phyloP scores from a whole-genome alignment of 2,797 vertebrate species.

The Poeciliopsis paucimaculata region DNA sequence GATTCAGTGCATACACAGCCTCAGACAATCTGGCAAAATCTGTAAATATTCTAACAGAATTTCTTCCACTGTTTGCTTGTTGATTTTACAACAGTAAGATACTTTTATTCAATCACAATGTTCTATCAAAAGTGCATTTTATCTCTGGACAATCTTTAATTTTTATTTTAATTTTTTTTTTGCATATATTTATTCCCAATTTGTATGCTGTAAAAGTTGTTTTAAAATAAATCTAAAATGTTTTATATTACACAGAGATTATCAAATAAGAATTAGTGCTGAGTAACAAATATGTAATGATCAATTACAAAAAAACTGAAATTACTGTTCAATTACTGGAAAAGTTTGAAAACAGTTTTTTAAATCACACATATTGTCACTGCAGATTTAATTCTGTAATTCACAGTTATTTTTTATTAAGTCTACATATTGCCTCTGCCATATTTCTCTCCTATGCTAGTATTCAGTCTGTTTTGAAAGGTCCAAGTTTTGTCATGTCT shows the following conservation, averaged over 20 bases:
- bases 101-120: neutral
- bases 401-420: neutral
- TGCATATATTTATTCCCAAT: neutral
- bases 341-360: neutral
- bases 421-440: conserved; percentile 5
- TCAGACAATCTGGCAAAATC: neutral
- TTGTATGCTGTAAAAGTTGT: neutral
- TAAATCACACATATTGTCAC: neutral
- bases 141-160: neutral
- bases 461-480: conserved; percentile 12
- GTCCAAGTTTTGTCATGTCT: conserved; percentile 23
- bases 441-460: conserved; percentile 13
- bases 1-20: neutral
- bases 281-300: neutral
- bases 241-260: neutral
- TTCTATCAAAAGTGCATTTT: neutral
- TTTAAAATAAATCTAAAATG: neutral
- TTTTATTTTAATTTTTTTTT: neutral
- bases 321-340: neutral
- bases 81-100: neutral
- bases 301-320: neutral
- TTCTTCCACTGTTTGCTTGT: neutral
- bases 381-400: neutral
- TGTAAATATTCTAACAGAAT: neutral
- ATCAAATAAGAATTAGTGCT: neutral